Base-by-base conservation (phyloP, 2,113 vertebrate species). In the Danio rerio region DNA sequence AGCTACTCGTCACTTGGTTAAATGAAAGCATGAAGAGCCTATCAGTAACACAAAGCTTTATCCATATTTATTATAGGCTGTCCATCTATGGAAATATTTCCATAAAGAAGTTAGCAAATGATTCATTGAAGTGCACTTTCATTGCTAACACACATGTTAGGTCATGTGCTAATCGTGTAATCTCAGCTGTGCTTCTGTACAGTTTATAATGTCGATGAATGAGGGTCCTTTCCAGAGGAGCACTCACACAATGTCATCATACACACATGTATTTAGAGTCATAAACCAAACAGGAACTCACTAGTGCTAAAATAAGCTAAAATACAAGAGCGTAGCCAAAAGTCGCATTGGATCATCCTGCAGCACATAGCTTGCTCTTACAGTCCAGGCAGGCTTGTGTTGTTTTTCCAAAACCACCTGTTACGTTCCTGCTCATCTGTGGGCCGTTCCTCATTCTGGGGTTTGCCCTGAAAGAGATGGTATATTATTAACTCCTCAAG, bases 381-480 rank as follows among this genome's bases (percentile, higher is more conserved):
- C 8, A 47, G 65, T 47, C 65, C 47, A 11, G 65, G 43, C 31
- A 58, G 52, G 7, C 53, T 55, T 72, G 8, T 43, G 13, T 74
- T 12, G 15, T 43, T 58, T 74, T 74, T 43, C 31, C 53, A 74
- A n/a, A 56, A 56, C 31, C 71, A 75, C 73, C 73, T 61, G 73
- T 75, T 73, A 13, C 6, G 10, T 6, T 21, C 43, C 56, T 62
- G n/a, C 0, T 5, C 12, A 15, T 47, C n/a, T 59, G 71, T 12
- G 53, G n/a, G 43, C 43, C 7, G n/a, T 47, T 47, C n/a, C 50
- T 56, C 16, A 43, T 18, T 74, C 53, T 20, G 55, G 11, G 45
- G 45, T 6, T 12, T 69, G 16, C 13, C 42, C 11, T 20, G 20
- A 58, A 59, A 75, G n/a, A 71, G 6, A 0, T 45, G 9, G 55